These are phyloP conservation scores for Priapulus caudatus DNA, from an alignment of 2,888 invertebrate genomes.

Conservation along the genomic window DNA sequence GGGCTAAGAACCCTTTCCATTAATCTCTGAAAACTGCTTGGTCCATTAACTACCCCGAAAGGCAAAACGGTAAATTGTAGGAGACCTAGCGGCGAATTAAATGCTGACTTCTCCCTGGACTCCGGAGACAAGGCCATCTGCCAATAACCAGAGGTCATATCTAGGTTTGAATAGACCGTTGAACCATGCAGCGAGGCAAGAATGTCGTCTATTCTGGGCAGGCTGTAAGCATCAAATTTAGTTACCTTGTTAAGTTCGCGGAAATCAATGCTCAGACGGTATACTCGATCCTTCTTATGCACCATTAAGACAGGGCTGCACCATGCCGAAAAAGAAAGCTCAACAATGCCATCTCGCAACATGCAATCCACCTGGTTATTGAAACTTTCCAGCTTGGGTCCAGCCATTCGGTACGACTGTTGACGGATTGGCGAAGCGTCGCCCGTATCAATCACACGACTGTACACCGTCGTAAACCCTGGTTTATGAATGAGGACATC, in stretches of 20 bases:
- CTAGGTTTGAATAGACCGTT: constrained; percentile 17
- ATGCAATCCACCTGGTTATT: constrained; percentile 17
- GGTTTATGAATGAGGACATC: too few species aligned
- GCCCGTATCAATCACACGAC: constrained; percentile 17
- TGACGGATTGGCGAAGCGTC: constrained; percentile 15
- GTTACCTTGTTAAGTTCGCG: constrained; percentile 22
- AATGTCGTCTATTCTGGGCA: constrained; percentile 21
- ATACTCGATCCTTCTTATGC: constrained; percentile 16
- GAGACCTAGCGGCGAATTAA: constrained; percentile 19
- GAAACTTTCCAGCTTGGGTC: constrained; percentile 12
- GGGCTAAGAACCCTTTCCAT: constrained; percentile 20
- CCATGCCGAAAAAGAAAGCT: constrained; percentile 15
- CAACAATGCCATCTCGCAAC: constrained; percentile 15
- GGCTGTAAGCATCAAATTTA: constrained; percentile 20
- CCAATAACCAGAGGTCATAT: constrained; percentile 24
- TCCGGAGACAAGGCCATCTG: constrained; percentile 21
- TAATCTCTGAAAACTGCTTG: constrained; percentile 22
- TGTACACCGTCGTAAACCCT: too few species aligned
- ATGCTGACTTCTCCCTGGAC: constrained; percentile 23
- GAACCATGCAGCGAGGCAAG: constrained; percentile 19
- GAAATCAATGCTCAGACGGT: constrained; percentile 24
- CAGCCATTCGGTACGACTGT: constrained; percentile 11
- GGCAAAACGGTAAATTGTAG: constrained; percentile 21
- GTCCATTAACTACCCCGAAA: constrained; percentile 22
- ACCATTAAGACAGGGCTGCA: constrained; percentile 21